These are phyloP conservation scores for Eumacrocentrus americanus DNA, from an alignment of 2,888 invertebrate species.

Conservation along the genomic window DNA sequence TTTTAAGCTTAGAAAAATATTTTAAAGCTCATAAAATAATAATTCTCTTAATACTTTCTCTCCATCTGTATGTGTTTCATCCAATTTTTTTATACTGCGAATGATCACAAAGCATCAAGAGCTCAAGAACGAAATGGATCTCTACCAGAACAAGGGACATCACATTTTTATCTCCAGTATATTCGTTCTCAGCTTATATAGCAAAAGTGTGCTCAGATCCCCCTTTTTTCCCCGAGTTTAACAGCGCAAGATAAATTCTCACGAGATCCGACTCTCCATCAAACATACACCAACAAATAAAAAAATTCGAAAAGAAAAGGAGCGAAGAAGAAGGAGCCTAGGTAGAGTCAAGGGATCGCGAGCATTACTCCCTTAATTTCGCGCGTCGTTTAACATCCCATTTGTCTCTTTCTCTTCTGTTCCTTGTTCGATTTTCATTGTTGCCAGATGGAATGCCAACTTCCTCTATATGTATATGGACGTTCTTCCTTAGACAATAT, in stretches of 20 bases:
- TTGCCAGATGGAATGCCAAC: neutral
- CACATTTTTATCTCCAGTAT: neutral
- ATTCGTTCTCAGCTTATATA: neutral
- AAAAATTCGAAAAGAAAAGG: neutral
- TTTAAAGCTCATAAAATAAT: too few relatives aligned
- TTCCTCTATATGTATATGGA: neutral
- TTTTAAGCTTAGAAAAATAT: too few relatives aligned
- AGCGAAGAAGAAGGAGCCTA: neutral
- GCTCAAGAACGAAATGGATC: neutral
- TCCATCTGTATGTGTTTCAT: too few relatives aligned
- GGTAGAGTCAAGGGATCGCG: neutral
- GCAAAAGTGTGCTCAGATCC: neutral
- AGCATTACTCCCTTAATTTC: slow-evolving; percentile 33
- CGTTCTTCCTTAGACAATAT: neutral
- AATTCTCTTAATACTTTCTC: too few relatives aligned
- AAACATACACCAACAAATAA: neutral
- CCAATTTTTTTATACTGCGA: too few relatives aligned
- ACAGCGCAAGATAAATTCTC: slow-evolving; percentile 11
- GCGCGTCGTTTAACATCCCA: slow-evolving; percentile 32
- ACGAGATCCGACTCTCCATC: neutral
- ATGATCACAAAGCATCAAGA: neutral
- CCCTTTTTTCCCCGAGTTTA: slow-evolving; percentile 12
- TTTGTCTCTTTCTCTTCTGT: slow-evolving; percentile 1
- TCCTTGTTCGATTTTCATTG: slow-evolving; percentile 2
- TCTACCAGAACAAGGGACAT: neutral